Base-by-base conservation (phyloP, 2,888 invertebrate genomes). In the Pyralis farinalis region DNA sequence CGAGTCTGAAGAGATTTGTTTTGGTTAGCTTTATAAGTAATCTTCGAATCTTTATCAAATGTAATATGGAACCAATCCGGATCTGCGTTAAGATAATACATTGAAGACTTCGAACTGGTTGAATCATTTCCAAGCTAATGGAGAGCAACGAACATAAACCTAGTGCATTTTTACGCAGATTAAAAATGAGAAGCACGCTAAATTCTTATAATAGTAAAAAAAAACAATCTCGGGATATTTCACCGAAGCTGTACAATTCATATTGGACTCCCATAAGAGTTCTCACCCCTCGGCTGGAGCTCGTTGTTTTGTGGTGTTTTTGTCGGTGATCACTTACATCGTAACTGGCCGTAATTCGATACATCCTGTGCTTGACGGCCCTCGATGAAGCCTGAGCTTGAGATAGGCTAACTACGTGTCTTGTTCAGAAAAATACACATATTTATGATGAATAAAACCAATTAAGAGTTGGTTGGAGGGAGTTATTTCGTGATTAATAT, bases 241-340 rank as follows among this genome's bases (percentile, higher is more conserved):
- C 49, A 49, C 56, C 57, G 86, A 86, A 87, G 86, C 86, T 85
- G 69, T 85, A 87, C 71, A 85, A 85, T 74, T 81, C 80, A 75
- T 65, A 72, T 73, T 71, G 69, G 63, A 62, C 57, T 75, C 69
- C 60, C 63, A 73, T 76, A 76, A 75, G 79, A 79, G 77, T 82
- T 85, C 86, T 81, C 85, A 85, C 85, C 83, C 84, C 71, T 63
- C 62, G 46, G 44, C 47, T 43, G 51, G 48, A 54, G 47, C 48
- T 61, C 56, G 53, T 69, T 56, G 64, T 72, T 63, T 66, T 74
- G 75, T 77, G 69, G 70, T 69, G 64, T 78, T 81, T 75, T 82
- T 78, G 70, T 77, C 63, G 55, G 69, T 71, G 86, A 86, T 88
- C 86, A 71, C 73, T 86, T 88, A 85, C 86, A 82, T 58, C 65